phyloP scores from a whole-genome alignment of 2,797 vertebrate species.

The Coluber constrictor region DNA sequence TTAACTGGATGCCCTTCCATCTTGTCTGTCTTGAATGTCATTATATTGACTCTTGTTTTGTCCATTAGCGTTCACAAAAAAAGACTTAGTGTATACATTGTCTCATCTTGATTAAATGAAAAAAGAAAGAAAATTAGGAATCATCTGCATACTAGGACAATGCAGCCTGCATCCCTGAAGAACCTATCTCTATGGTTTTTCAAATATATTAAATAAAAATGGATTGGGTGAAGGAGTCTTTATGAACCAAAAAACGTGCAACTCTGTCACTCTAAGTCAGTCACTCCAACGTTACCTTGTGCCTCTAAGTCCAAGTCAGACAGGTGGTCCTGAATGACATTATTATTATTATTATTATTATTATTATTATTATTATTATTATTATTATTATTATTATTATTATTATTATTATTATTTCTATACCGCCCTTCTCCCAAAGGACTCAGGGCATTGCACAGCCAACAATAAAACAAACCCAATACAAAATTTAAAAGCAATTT shows the following conservation, averaged over 20 bases:
- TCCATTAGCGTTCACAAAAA: neutral
- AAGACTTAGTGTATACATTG: neutral
- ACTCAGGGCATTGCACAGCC: no score
- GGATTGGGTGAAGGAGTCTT: neutral
- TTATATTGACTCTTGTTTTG: neutral
- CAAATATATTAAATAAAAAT: neutral
- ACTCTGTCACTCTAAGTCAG: neutral
- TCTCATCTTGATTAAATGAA: neutral
- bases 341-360: neutral
- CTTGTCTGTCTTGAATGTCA: neutral
- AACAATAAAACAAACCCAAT: no score
- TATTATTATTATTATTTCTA: no score
- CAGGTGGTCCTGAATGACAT: neutral
- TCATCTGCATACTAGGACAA: neutral
- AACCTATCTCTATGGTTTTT: neutral
- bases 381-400: no score
- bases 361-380: no score
- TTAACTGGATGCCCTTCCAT: neutral
- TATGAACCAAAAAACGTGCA: neutral
- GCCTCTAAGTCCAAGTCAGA: neutral
- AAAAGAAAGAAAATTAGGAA: neutral
- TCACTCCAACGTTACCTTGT: neutral
- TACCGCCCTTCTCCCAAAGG: no score
- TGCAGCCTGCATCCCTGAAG: neutral
- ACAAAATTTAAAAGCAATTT: no score